phyloP scores from a whole-genome alignment of 2,797 vertebrate species.

The Agapornis canus region DNA sequence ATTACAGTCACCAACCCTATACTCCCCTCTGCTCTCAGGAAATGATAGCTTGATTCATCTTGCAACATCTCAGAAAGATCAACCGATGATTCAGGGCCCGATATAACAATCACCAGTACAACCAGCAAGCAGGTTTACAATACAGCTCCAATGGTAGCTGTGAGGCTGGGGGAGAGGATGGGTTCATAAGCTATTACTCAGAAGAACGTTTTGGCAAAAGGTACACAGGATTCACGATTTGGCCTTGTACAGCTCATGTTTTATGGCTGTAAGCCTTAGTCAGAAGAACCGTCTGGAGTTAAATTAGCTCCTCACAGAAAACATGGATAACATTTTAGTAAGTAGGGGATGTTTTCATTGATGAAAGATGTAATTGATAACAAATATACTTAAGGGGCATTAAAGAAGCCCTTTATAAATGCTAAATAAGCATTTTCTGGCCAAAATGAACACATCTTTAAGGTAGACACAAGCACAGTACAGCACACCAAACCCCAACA shows the following conservation, averaged over 20 bases:
- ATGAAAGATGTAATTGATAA: background rate
- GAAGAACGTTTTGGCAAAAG: background rate
- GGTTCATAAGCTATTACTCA: background rate
- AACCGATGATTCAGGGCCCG: background rate
- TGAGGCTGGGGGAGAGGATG: background rate
- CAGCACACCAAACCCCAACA: background rate
- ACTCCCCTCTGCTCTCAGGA: background rate
- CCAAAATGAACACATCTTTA: background rate
- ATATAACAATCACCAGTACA: background rate
- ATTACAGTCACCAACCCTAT: background rate
- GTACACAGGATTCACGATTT: background rate
- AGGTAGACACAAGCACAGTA: background rate
- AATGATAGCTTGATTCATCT: background rate
- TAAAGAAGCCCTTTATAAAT: background rate
- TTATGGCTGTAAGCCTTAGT: background rate
- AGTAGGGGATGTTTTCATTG: background rate
- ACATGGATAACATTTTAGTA: background rate
- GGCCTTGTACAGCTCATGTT: background rate
- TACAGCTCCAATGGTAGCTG: background rate
- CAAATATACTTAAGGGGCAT: background rate
- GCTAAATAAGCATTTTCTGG: background rate
- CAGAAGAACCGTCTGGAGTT: background rate
- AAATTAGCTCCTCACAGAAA: background rate
- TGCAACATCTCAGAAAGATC: background rate
- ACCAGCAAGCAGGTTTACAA: background rate